Conservation (phyloP, 1,140 invertebrate genomes). For the Rhagoletis pomonella region DNA sequence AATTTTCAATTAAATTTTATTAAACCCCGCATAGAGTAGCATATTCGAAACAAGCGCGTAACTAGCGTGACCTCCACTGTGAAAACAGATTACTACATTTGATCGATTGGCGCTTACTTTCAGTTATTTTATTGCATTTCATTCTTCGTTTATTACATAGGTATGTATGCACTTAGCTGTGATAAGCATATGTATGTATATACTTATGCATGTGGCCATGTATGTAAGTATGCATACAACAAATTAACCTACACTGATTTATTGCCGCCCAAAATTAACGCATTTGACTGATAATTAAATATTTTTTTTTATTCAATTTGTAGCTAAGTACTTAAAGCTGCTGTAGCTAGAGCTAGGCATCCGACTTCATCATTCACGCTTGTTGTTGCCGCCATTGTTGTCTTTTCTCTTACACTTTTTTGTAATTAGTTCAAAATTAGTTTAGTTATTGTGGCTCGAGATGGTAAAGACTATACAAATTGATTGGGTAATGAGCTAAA, state of each 20-base stretch:
- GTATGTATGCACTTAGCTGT: too few relatives aligned
- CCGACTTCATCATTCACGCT: not conserved
- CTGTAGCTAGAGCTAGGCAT: not conserved
- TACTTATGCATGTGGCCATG: not conserved
- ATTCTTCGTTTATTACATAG: not conserved
- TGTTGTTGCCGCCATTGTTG: not conserved
- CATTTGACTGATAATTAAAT: not conserved
- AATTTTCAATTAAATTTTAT: too few relatives aligned
- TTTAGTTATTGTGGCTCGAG: not conserved
- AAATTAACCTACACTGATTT: not conserved
- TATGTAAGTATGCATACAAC: not conserved
- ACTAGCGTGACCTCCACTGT: too few relatives aligned
- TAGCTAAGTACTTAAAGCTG: not conserved
- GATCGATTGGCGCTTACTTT: not conserved
- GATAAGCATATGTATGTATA: not conserved
- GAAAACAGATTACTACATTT: not conserved
- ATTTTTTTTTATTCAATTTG: not conserved
- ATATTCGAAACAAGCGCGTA: too few relatives aligned
- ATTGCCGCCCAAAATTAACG: not conserved
- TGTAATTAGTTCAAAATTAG: not conserved
- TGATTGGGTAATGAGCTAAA: not conserved
- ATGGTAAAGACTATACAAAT: not conserved
- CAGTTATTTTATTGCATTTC: not conserved
- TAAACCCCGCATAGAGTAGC: too few relatives aligned
- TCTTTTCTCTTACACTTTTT: not conserved